Evolutionary conservation across 2,113 vertebrate species (phyloP).

Genomic region (Psittacara wagleri): DNA sequence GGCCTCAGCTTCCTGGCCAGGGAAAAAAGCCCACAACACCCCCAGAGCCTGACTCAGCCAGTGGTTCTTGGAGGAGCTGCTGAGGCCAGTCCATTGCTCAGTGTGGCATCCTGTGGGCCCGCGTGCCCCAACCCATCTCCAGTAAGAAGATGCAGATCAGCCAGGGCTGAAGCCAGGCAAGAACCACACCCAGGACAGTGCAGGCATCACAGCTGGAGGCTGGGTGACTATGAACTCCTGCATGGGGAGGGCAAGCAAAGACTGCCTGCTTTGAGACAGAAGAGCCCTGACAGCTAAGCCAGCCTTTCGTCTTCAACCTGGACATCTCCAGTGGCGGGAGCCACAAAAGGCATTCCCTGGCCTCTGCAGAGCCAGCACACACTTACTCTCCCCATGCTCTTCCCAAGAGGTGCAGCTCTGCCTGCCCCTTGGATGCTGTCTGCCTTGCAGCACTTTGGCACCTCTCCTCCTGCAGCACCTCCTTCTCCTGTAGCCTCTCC

Average conservation of each 20-base stretch:
- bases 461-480: neutral
- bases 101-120: rapidly evolving
- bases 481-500: neutral
- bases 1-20: neutral
- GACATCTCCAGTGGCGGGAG: neutral
- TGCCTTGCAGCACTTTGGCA: rapidly evolving
- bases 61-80: rapidly evolving
- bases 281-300: neutral
- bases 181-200: neutral
- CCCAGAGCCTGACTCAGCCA: neutral
- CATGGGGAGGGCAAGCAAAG: neutral
- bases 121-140: neutral
- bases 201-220: neutral
- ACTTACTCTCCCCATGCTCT: neutral
- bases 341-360: neutral
- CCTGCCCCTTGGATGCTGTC: neutral
- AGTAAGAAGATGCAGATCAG: neutral
- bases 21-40: neutral
- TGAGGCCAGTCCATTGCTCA: rapidly evolving
- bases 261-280: neutral
- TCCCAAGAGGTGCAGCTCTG: neutral
- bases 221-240: neutral
- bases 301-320: neutral
- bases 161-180: neutral
- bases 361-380: neutral